Evolutionary conservation across 1,140 invertebrate genomes (phyloP).

Genomic region (Amyelois transitella): DNA sequence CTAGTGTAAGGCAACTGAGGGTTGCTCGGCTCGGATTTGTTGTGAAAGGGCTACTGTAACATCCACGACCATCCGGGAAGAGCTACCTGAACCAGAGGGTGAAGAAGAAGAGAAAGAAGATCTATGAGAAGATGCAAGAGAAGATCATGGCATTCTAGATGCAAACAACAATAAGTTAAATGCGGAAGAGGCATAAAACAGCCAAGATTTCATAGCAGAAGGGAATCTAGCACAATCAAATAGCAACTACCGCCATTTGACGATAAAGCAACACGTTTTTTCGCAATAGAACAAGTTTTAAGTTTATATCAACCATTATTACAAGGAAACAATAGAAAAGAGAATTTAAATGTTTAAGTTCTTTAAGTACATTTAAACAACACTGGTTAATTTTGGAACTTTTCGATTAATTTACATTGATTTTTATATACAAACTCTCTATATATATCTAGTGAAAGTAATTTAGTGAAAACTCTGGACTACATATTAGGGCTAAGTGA

Average conservation of each 20-base stretch:
- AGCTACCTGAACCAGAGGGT: slow-evolving; percentile 29
- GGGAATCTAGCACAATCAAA: slow-evolving; percentile 63
- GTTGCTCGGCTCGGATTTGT: slow-evolving; percentile 65
- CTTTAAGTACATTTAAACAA: slow-evolving; percentile 73
- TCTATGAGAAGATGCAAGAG: slow-evolving; percentile 41
- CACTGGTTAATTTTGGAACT: slow-evolving; percentile 73
- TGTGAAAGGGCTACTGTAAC: slow-evolving; percentile 58
- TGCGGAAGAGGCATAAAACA: slow-evolving; percentile 62
- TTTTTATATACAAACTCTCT: slow-evolving; percentile 70
- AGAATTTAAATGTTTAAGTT: slow-evolving; percentile 69
- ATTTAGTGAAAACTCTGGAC: slow-evolving; percentile 66
- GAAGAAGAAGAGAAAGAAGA: slow-evolving; percentile 41
- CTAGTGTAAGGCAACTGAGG: slow-evolving; percentile 69
- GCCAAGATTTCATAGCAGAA: slow-evolving; percentile 66
- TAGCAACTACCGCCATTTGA: slow-evolving; percentile 68
- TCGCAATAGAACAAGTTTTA: slow-evolving; percentile 75
- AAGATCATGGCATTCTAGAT: slow-evolving; percentile 49
- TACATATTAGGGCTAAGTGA: slow-evolving; percentile 64
- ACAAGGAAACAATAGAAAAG: slow-evolving; percentile 72
- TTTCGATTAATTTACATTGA: slow-evolving; percentile 66
- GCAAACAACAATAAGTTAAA: slow-evolving; percentile 60
- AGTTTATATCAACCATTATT: slow-evolving; percentile 74
- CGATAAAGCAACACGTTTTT: slow-evolving; percentile 74
- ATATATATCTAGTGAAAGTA: slow-evolving; percentile 71
- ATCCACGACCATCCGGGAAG: slow-evolving; percentile 67